Evolutionary conservation across 2,888 invertebrate genomes (phyloP), one percentile per base, ranked within the genome.

Genomic region (Calameuta filiformis): DNA sequence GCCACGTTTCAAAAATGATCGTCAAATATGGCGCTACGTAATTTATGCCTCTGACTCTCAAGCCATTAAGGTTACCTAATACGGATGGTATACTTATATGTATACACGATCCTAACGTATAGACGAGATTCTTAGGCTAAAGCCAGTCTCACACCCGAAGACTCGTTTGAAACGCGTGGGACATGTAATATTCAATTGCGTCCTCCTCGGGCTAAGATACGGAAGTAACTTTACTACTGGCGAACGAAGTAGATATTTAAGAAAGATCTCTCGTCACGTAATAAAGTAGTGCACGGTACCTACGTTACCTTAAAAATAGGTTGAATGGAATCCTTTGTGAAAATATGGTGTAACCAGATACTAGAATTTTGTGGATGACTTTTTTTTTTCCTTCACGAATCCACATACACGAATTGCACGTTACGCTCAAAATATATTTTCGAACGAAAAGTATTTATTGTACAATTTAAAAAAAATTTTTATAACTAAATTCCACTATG

Each of bases 11-110:
- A 31, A 71, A 31, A 31, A 31, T 34, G 23, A 71, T 71, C 71
- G 71, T 71, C 71, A 71, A 71, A 71, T 71, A 71, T 71, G 71
- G 71, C 71, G 31, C 71, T 1, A 31, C 71, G 71, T 71, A 71
- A 71, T 71, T 71, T 71, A 71, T 71, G 71, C 33, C 31, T 31
- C 33, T 71, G 71, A 31, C 33, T 71, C 34, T 23, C 12, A 11
- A 31, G 12, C 71, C 34, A 34, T 31, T 34, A 34, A 34, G 71
- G 71, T 31, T 31, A 71, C 71, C 71, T 71, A 71, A 71, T 71
- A 71, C 71, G 71, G 71, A 71, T 34, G 31, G 12, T 34, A 23
- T 56, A 71, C 12, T 71, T 71, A 12, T 15, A 12, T 71, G 3
- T 15, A 12, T 34, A 11, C 71, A 1, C 71, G 56, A 56, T 23